phyloP scores from a whole-genome alignment of 2,113 vertebrate genomes.

The Ovis canadensis region DNA sequence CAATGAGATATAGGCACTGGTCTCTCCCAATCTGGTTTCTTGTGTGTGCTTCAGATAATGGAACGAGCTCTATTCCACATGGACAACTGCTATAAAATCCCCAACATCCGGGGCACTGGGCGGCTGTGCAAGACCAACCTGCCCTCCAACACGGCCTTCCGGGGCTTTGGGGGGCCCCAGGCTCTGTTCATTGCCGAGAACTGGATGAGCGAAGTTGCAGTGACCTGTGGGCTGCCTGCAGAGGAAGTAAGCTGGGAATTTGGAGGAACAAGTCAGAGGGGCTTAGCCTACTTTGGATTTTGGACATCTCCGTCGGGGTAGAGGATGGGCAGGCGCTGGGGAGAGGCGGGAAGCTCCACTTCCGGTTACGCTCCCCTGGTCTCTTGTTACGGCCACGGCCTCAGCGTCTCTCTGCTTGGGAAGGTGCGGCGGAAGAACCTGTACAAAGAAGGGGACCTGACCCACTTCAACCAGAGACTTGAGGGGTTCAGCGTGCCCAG shows the following conservation, averaged over 20 bases:
- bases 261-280: not conserved
- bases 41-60: constrained; percentile 84
- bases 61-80: constrained; percentile 93
- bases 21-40: not conserved
- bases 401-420: constrained; percentile 28
- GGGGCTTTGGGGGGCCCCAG: constrained; percentile 96
- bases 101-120: constrained; percentile 86
- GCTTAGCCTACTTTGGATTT: not conserved
- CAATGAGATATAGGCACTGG: accelerated
- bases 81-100: constrained; percentile 94
- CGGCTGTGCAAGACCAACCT: constrained; percentile 92
- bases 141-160: constrained; percentile 94
- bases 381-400: not conserved
- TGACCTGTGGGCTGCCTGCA: constrained; percentile 82
- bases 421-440: constrained; percentile 91
- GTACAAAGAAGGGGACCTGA: constrained; percentile 89
- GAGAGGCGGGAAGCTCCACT: not conserved
- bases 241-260: constrained; percentile 83
- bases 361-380: not conserved
- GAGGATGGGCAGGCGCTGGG: not conserved
- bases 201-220: constrained; percentile 90
- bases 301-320: not conserved
- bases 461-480: constrained; percentile 91
- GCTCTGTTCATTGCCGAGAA: constrained; percentile 92
- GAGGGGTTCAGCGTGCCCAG: constrained; percentile 85